Evolutionary conservation across 2,113 vertebrate species (phyloP).

Genomic region (Antennarius striatus): DNA sequence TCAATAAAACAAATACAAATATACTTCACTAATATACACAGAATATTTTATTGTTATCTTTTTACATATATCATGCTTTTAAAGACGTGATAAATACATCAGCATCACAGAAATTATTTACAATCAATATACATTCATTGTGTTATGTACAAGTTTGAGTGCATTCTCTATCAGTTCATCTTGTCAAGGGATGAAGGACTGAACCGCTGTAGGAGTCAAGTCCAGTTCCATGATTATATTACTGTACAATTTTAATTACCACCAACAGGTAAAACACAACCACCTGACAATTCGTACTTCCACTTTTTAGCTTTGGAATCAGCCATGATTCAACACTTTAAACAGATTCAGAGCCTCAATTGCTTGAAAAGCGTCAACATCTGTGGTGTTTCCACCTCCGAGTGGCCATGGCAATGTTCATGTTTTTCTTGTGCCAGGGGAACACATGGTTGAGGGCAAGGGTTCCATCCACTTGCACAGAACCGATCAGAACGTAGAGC

Average conservation of each 20-base stretch:
- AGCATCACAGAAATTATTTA: slow-evolving; percentile 59
- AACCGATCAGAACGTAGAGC: slow-evolving; percentile 85
- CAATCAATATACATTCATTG: slow-evolving; percentile 65
- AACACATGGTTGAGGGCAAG: slow-evolving; percentile 81
- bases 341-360: slow-evolving; percentile 7
- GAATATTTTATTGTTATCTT: slow-evolving; percentile 55
- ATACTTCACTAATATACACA: slow-evolving; percentile 1
- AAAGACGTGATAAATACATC: slow-evolving; percentile 71
- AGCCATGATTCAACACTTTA: background rate
- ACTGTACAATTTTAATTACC: too few species aligned
- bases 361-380: slow-evolving; percentile 64
- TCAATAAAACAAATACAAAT: background rate
- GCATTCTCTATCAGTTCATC: slow-evolving; percentile 65
- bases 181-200: slow-evolving; percentile 43
- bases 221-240: too few species aligned
- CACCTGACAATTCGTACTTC: background rate
- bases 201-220: too few species aligned
- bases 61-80: slow-evolving; percentile 39
- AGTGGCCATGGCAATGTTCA: slow-evolving; percentile 78
- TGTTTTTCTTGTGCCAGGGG: slow-evolving; percentile 86
- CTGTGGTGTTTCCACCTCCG: slow-evolving; percentile 88
- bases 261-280: background rate
- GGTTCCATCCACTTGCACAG: slow-evolving; percentile 70
- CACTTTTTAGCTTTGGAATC: background rate
- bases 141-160: slow-evolving; percentile 77